These are phyloP conservation scores for Laticauda laticaudata DNA, from an alignment of 2,113 vertebrate species.

Conservation along the genomic window DNA sequence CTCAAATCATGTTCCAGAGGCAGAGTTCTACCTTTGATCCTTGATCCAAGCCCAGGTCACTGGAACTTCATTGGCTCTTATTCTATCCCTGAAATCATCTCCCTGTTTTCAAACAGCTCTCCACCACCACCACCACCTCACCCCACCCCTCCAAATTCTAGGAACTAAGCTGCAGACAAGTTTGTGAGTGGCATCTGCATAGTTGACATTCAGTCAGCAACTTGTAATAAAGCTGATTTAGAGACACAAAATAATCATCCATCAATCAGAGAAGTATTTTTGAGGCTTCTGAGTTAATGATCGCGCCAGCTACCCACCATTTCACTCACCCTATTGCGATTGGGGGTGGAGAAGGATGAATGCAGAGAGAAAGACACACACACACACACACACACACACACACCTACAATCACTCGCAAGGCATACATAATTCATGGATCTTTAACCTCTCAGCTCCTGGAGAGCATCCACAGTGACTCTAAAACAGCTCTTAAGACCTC, in stretches of 20 bases:
- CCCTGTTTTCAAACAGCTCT: neutral
- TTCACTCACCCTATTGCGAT: constrained; percentile 1
- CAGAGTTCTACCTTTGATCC: neutral
- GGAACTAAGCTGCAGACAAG: neutral
- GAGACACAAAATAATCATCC: neutral
- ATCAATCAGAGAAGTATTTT: neutral
- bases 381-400: neutral
- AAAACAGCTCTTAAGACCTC: constrained; percentile 36
- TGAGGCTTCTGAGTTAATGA: neutral
- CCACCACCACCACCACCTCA: neutral
- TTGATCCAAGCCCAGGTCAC: neutral
- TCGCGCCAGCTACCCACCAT: neutral
- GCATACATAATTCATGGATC: constrained; percentile 72
- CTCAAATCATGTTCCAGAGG: neutral
- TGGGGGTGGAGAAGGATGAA: neutral
- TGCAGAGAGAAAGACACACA: neutral
- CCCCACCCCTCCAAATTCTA: neutral
- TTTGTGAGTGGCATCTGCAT: constrained; percentile 11
- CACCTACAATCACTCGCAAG: constrained; percentile 27
- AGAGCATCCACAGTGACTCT: constrained; percentile 53
- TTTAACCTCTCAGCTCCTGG: constrained; percentile 68
- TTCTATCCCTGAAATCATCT: neutral
- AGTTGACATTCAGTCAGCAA: neutral
- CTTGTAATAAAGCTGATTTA: neutral
- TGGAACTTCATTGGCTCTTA: neutral